Conservation (phyloP, 1,140 invertebrate species). For the Atta colombica region DNA sequence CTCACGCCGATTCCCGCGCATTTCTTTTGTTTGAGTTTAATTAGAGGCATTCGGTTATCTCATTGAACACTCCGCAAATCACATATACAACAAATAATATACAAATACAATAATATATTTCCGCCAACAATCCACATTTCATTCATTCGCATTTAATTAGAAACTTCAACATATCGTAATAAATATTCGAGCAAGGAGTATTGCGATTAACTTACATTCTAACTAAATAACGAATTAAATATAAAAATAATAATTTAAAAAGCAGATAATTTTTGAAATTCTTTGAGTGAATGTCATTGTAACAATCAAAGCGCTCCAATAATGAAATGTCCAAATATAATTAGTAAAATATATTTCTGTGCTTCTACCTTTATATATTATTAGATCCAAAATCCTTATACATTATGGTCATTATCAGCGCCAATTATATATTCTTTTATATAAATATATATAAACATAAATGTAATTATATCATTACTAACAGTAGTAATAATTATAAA, state of each 20-base stretch:
- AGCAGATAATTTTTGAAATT: not conserved
- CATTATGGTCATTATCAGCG: too few species aligned
- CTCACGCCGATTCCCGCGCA: not conserved
- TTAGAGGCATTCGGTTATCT: constrained; percentile 7
- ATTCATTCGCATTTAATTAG: constrained; percentile 29
- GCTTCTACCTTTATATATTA: not conserved
- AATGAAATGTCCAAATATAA: not conserved
- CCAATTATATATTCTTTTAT: too few species aligned
- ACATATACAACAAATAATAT: not conserved
- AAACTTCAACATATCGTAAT: constrained; percentile 14
- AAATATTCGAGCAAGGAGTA: not conserved
- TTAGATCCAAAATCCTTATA: not conserved
- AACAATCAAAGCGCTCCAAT: not conserved
- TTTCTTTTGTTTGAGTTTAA: constrained; percentile 32
- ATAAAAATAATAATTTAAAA: not conserved
- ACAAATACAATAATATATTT: not conserved
- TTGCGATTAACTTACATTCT: not conserved
- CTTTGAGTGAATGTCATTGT: not conserved
- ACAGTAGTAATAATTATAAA: too few species aligned
- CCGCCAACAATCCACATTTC: not conserved
- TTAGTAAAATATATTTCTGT: not conserved
- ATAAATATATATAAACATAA: too few species aligned
- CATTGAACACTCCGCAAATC: not conserved
- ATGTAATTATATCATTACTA: too few species aligned
- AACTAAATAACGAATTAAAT: not conserved